Evolutionary conservation across 1,140 invertebrate species (phyloP).

Genomic region (Acarapis woodi): DNA sequence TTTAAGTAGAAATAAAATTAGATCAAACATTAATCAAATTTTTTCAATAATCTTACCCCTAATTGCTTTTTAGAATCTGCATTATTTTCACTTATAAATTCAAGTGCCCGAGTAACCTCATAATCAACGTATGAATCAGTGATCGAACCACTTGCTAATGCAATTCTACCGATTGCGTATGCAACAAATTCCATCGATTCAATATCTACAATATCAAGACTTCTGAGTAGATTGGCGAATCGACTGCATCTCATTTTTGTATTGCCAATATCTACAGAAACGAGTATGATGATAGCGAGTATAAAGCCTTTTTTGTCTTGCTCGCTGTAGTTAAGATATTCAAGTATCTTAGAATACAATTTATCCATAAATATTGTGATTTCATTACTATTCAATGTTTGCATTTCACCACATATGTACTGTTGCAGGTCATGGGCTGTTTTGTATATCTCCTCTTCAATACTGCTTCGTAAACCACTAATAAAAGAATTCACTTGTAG

Average conservation of each 20-base stretch:
- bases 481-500: too few relatives aligned
- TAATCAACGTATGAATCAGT: constrained; percentile 84
- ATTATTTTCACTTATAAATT: constrained; percentile 61
- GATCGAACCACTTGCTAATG: constrained; percentile 64
- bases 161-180: constrained; percentile 66
- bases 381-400: constrained; percentile 69
- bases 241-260: constrained; percentile 58
- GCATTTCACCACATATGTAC: constrained; percentile 66
- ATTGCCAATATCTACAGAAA: constrained; percentile 69
- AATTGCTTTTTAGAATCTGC: constrained; percentile 66
- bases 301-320: constrained; percentile 83
- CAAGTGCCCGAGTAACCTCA: constrained; percentile 75
- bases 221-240: constrained; percentile 73
- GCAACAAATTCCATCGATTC: constrained; percentile 84
- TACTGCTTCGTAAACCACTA: constrained; percentile 51
- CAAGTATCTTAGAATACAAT: constrained; percentile 79
- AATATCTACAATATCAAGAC: constrained; percentile 49
- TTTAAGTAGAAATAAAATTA: not conserved
- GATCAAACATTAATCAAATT: not conserved
- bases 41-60: constrained; percentile 29
- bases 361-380: constrained; percentile 67
- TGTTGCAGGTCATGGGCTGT: constrained; percentile 57
- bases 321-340: constrained; percentile 69
- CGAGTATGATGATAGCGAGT: constrained; percentile 67
- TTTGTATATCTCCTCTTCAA: constrained; percentile 49